Evolutionary conservation across 1,140 invertebrate species (phyloP).

Genomic region (Neuroterus valhalla): DNA sequence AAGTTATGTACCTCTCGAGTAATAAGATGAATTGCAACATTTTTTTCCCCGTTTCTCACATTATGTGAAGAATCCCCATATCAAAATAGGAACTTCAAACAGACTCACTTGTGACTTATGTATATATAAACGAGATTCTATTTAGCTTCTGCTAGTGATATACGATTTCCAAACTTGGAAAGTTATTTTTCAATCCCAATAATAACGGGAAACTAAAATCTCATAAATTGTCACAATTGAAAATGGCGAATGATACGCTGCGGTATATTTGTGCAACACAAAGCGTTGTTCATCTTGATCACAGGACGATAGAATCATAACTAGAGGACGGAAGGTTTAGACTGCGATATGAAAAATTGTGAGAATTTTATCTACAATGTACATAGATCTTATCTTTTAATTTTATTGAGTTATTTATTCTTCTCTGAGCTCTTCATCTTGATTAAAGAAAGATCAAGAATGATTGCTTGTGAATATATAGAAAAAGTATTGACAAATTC

Average conservation of each 20-base stretch:
- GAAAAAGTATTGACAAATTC: neutral
- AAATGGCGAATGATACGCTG: neutral
- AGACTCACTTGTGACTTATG: neutral
- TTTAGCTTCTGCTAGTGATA: slow-evolving; percentile 10
- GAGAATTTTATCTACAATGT: neutral
- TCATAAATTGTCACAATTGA: slow-evolving; percentile 1
- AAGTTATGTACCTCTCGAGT: neutral
- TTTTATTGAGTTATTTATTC: slow-evolving; percentile 1
- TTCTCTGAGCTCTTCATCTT: neutral
- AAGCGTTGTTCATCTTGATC: neutral
- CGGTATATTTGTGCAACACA: neutral
- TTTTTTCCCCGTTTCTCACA: neutral
- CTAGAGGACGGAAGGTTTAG: neutral
- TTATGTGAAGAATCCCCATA: neutral
- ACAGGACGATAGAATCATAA: neutral
- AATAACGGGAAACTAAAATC: neutral
- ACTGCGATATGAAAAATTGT: slow-evolving; percentile 2
- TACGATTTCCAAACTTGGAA: neutral
- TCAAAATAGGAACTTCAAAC: neutral
- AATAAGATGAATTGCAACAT: neutral
- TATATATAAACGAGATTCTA: neutral
- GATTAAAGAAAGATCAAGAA: neutral
- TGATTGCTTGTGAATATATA: neutral
- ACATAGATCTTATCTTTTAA: slow-evolving; percentile 13
- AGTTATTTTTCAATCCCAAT: neutral